These are phyloP conservation scores for Hipparchia semele DNA, from an alignment of 2,888 invertebrate genomes.

Conservation along the genomic window DNA sequence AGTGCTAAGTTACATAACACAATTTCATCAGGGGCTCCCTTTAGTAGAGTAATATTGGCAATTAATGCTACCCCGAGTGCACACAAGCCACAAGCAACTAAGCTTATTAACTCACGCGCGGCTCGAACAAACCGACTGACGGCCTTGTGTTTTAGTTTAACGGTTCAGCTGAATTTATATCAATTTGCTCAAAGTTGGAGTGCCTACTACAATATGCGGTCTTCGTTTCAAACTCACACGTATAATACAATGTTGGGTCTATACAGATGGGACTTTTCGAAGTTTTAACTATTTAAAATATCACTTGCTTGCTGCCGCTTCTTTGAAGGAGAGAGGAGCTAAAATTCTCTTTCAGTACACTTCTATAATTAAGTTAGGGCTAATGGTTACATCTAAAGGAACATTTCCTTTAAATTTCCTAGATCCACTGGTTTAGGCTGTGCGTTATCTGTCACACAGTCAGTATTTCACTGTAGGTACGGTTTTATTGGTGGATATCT, in stretches of 20 bases:
- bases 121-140: conserved; percentile 1
- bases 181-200: background rate
- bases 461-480: too few relatives aligned
- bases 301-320: too few relatives aligned
- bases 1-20: background rate
- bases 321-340: too few relatives aligned
- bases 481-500: too few relatives aligned
- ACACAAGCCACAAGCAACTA: conserved; percentile 2
- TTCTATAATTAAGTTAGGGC: too few relatives aligned
- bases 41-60: background rate
- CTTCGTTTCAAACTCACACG: background rate
- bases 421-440: too few relatives aligned
- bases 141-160: conserved; percentile 1
- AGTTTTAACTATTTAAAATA: too few relatives aligned
- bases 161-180: conserved; percentile 6
- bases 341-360: too few relatives aligned
- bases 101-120: conserved; percentile 9
- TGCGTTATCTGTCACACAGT: too few relatives aligned
- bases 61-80: conserved; percentile 3
- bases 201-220: background rate
- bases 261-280: too few relatives aligned
- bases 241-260: background rate
- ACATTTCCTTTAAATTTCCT: too few relatives aligned
- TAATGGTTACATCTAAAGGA: too few relatives aligned
- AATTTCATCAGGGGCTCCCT: background rate